phyloP scores from a whole-genome alignment of 2,113 vertebrate species.

The Syngnathoides biaculeatus region DNA sequence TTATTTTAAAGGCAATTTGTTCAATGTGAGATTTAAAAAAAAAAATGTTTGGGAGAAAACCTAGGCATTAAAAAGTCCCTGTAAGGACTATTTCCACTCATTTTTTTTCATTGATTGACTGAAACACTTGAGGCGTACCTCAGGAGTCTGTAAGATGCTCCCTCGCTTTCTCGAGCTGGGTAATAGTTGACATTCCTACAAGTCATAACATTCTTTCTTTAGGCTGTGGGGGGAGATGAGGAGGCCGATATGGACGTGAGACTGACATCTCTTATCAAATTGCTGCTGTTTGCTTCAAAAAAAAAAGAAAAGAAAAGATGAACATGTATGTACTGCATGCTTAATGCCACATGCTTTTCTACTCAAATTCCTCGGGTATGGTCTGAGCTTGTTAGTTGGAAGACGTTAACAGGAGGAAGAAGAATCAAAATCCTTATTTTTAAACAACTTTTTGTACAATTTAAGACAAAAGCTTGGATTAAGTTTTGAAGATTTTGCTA shows the following conservation, averaged over 20 bases:
- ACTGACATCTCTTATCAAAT: constrained; percentile 23
- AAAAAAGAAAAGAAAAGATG: background rate
- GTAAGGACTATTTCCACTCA: background rate
- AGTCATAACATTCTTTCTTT: constrained; percentile 51
- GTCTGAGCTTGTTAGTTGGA: background rate
- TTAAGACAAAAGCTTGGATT: no score
- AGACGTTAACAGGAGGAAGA: no score
- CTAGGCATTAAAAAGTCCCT: no score
- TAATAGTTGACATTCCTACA: constrained; percentile 40
- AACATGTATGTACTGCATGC: background rate
- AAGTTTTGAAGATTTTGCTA: no score
- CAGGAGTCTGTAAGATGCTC: background rate
- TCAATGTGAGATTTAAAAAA: no score
- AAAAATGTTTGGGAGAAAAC: no score
- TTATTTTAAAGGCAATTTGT: background rate
- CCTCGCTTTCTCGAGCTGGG: background rate
- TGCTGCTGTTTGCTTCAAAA: background rate
- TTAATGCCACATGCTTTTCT: background rate
- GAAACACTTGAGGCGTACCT: background rate
- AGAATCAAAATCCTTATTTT: no score
- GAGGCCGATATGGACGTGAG: constrained; percentile 27
- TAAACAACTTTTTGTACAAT: no score
- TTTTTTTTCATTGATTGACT: background rate
- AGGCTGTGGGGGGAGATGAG: constrained; percentile 26
- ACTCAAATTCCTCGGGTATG: background rate